These are phyloP conservation scores for Tychaedon coryphoeus DNA, from an alignment of 2,113 vertebrate genomes.

Conservation along the genomic window DNA sequence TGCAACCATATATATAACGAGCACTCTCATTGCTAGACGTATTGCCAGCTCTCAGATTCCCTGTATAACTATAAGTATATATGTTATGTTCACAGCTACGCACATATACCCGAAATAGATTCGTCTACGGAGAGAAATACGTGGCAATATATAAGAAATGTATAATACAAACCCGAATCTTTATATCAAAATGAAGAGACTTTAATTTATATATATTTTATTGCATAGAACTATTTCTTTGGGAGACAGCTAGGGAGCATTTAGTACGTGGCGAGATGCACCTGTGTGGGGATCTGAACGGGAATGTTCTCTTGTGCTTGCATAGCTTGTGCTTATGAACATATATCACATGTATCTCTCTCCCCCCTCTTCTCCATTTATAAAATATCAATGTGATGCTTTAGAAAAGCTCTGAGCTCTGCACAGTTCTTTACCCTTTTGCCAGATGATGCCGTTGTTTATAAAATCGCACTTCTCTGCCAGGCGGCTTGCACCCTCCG, in stretches of 20 bases:
- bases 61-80: neutral
- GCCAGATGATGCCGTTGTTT: conserved; percentile 24
- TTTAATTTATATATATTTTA: neutral
- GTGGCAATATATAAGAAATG: neutral
- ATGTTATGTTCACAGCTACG: neutral
- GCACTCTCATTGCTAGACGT: neutral
- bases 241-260: neutral
- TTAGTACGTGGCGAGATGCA: neutral
- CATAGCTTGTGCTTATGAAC: neutral
- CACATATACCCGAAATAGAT: neutral
- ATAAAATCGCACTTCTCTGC: neutral
- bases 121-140: neutral
- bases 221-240: neutral
- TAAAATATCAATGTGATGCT: neutral
- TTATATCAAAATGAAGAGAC: neutral
- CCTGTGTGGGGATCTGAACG: neutral
- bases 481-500: neutral
- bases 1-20: neutral
- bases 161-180: neutral
- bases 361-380: neutral
- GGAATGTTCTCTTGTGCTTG: neutral
- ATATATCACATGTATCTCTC: neutral
- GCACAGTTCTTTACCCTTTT: neutral
- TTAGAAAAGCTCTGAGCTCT: neutral
- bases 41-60: conserved; percentile 9